Evolutionary conservation across 1,140 invertebrate species (phyloP), one percentile per base, ranked within the genome.

Genomic region (Carcinoscorpius rotundicauda): DNA sequence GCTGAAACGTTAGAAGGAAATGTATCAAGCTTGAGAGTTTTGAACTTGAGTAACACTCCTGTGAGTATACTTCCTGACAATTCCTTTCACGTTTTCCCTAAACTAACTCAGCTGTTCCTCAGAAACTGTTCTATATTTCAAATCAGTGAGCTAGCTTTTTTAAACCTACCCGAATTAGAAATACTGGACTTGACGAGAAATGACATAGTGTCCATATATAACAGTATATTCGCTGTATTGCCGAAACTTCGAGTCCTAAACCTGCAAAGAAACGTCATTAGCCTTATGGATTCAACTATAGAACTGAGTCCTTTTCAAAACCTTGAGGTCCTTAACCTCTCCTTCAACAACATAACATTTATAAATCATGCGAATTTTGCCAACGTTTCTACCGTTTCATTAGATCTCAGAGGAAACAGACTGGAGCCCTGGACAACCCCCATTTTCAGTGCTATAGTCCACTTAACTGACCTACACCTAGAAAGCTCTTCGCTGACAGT

Each of bases 161-260:
- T 56, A 29, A 29, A 48, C 48, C 57, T 65, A 48, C n/a, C 5
- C 6, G 51, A 5, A 5, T 61, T 65, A 10, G 4, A 8, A n/a
- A 10, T 3, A 11, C 9, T 65, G 5, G 64, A 65, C 52, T n/a
- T 65, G 48, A 61, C 64, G 5, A n/a, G 8, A 6, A 60, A 65
- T 55, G 0, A 5, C 0, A 50, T 65, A 5, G 5, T 6, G n/a
- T 49, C 51, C 6, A 9, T 65, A 50, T 11, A 9, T 5, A 61
- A 61, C 48, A 3, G 51, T 3, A 61, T 60, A 8, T 65, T 65
- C 49, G 53, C 6, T 56, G 64, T 52, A 1, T 49, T 65, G 4
- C 29, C 4, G 0, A 29, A 29, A 29, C 29, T 29, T 29, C 29
- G 29, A 29, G 2, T 29, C 29, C 29, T 29, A 29, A 29, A 29